Base-by-base conservation (phyloP, 1,140 invertebrate genomes). In the Euglossa dilemma region DNA sequence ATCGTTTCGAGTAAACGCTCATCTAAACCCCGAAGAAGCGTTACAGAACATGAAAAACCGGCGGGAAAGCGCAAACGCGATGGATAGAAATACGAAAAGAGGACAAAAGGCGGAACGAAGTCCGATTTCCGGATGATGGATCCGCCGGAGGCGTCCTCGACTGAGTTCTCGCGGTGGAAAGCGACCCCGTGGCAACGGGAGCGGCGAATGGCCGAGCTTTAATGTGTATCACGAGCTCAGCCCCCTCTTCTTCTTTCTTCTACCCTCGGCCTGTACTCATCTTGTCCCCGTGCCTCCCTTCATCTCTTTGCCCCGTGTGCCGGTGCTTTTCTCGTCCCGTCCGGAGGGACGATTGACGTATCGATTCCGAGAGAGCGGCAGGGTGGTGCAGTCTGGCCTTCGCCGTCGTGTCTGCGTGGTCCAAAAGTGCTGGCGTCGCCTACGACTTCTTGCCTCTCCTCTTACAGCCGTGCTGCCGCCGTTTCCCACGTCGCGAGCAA, bases 371-470 rank as follows among this genome's bases (percentile, higher is more conserved):
- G 69, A 45, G 71, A 59, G 54, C 71, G 89, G 87, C 80, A 89
- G 90, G 91, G 90, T 85, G 88, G 88, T 84, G 89, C 89, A 91
- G 88, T 90, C 88, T 89, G 85, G 90, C 84, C 83, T 91, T 91
- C 90, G 89, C 87, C 87, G 87, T 80, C 76, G 88, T 89, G 89
- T 91, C 90, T 90, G 89, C 87, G 86, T 89, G 83, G 82, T 89
- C 87, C 85, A 84, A 91, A 91, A 90, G 80, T 90, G 88, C 87
- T 86, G 91, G 88, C 90, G 85, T 90, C 91, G 85, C 73, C 84
- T 86, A 80, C 84, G 75, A 80, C 59, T 91, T 86, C 75, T 61
- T 56, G 28, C 59, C 63, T 63, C 63, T 63, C 56, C 28, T 54
- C 57, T 64, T 11, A 25, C 54, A 66, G 25, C 25, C 20, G 52